These are phyloP conservation scores for Amyelois transitella DNA, from an alignment of 1,140 invertebrate genomes.

Conservation along the genomic window DNA sequence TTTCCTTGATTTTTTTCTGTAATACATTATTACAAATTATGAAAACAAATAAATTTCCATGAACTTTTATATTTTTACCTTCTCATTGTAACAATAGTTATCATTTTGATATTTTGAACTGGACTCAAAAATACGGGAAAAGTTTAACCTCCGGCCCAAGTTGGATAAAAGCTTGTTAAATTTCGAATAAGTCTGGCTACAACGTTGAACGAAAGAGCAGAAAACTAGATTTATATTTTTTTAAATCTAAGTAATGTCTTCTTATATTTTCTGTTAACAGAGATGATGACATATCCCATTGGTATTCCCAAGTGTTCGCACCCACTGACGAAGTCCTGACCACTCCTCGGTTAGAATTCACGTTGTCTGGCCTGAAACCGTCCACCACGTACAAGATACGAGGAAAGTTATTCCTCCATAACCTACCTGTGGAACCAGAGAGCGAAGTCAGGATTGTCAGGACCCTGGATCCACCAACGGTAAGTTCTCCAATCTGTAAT, in stretches of 20 bases:
- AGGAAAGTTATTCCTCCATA: conserved; percentile 83
- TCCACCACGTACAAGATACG: conserved; percentile 88
- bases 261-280: conserved; percentile 68
- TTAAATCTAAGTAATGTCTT: background rate
- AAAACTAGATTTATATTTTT: no score
- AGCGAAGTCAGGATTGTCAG: conserved; percentile 83
- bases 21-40: background rate
- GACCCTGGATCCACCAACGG: conserved; percentile 75
- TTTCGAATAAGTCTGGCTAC: no score
- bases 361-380: conserved; percentile 83
- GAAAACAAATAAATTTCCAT: no score
- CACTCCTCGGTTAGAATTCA: conserved; percentile 88
- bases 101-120: no score
- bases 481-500: conserved; percentile 22
- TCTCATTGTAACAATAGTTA: no score
- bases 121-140: no score
- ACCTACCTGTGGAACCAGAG: conserved; percentile 81
- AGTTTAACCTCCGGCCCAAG: no score
- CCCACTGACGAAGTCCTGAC: conserved; percentile 88
- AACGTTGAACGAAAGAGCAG: no score
- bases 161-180: no score
- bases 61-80: no score
- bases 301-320: conserved; percentile 89
- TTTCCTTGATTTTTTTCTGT: no score
- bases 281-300: conserved; percentile 80